These are phyloP conservation scores for Adelognathus sp. DNA, from an alignment of 2,888 invertebrate species.

Conservation along the genomic window DNA sequence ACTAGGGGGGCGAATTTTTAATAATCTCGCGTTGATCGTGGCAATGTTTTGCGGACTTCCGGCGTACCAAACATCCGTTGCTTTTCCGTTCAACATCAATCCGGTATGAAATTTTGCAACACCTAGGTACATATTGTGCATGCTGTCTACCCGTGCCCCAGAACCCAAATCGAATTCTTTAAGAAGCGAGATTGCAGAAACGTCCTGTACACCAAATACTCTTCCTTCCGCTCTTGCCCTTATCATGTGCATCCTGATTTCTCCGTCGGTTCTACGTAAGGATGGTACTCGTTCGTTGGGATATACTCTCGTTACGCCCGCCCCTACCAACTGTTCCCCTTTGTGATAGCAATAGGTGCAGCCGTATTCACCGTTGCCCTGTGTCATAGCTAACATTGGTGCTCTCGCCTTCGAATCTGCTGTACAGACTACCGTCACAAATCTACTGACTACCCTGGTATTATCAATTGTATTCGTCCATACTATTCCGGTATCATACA, in stretches of 20 bases:
- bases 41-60: background rate
- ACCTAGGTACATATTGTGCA: slow-evolving; percentile 21
- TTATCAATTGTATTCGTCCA: slow-evolving; percentile 6
- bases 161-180: slow-evolving; percentile 8
- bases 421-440: slow-evolving; percentile 8
- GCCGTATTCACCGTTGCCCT: background rate
- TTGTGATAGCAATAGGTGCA: slow-evolving; percentile 13
- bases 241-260: slow-evolving; percentile 12
- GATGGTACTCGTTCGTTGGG: background rate
- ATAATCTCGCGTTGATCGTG: background rate
- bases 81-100: background rate
- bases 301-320: background rate
- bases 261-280: background rate
- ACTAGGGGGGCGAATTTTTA: slow-evolving; percentile 30
- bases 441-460: slow-evolving; percentile 6
- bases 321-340: background rate
- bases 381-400: slow-evolving; percentile 26
- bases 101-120: slow-evolving; percentile 22
- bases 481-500: slow-evolving; percentile 21
- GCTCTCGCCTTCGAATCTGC: slow-evolving; percentile 22
- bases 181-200: background rate
- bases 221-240: background rate
- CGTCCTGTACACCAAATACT: background rate
- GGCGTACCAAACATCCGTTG: background rate
- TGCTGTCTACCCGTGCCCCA: slow-evolving; percentile 11